Base-by-base conservation (phyloP, 2,113 vertebrate species). In the Hippopotamus amphibius region DNA sequence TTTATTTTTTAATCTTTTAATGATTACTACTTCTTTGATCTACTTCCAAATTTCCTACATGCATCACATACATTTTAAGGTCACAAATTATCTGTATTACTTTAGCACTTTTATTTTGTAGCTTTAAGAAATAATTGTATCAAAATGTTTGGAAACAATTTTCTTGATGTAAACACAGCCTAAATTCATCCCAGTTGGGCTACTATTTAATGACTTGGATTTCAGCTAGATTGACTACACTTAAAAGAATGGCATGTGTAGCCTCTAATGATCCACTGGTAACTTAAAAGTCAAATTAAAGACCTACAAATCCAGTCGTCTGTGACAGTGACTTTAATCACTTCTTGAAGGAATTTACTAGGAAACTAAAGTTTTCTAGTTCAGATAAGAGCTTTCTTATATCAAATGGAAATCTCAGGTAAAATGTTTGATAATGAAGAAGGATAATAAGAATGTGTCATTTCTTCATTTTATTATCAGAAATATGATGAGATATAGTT, bases 261-360 rank as follows among this genome's bases (percentile, higher is more conserved):
- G 66, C 14, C 79, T 91, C 82, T 95, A 95, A 86, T 72, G 89
- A 96, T 79, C 53, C 24, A 30, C 12, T 90, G 80, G 68, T 55
- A 95, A 92, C 37, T 89, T 96, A 93, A 95, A 95, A 84, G 11
- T 83, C 48, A 79, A 74, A 69, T 89, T 85, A 37, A 93, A 91
- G 65, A 59, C 71, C 33, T 85, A 21, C 22, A 95, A 88, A 84
- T 37, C 15, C 46, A 65, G 13, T 85, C 71, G 53, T 82, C 77
- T 92, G 63, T 89, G 74, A 77, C 53, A 93, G 13, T 86, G 61
- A 86, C 41, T 88, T 88, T 84, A 33, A 66, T 96, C 59, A 68
- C 7, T 11, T 63, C 55, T 86, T 93, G 26, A 53, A 86, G 55
- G 50, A 96, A 86, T 86, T 83, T 76, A 13, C 30, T 66, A 74